Evolutionary conservation across 2,113 vertebrate species (phyloP), one percentile per base, ranked within the genome.

Genomic region (Petrocephalus microphthalmus): DNA sequence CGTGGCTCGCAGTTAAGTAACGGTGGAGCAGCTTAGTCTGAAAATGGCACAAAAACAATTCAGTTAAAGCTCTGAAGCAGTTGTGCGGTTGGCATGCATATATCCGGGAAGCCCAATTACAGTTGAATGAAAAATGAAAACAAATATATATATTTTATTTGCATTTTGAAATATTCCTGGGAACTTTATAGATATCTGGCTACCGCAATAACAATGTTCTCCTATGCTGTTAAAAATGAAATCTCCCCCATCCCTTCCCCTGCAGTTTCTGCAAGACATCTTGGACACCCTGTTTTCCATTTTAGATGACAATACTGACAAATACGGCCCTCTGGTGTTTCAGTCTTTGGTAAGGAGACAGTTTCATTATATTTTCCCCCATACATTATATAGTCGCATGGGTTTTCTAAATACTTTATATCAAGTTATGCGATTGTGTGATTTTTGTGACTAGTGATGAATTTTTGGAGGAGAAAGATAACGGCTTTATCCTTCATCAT

Each of bases 241-340:
- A 33, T 64, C 56, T 81, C 74, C 1, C 33, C 49, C 45, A 10
- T 86, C 37, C 29, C 89, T 0, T 94, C 89, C 83, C 1, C 93
- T 95, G 53, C 92, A 99, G 98, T 99, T 99, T 92, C 95, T 99
- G 6, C 98, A 99, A 93, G 98, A 99, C 90, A 99, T 99, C 87
- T 94, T 99, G 25, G 98, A 99, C 93, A 99, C 98, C 0, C 91
- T 99, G n/a, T 99, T 99, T 91, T 97, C 98, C 85, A 98, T 99
- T 94, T 92, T 99, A 93, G 98, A 99, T 92, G 98, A 99, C 93
- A 99, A 99, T 93, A 99, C 98, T 0, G 97, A 99, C 89, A 99
- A 99, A 92, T 99, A 98, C 2, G 98, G 98, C n/a, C 96, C 98
- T 0, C 91, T 99, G 93, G 98, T 99, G 90, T 99, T 99, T 92